phyloP scores from a whole-genome alignment of 2,113 vertebrate genomes.

The Antennarius striatus region DNA sequence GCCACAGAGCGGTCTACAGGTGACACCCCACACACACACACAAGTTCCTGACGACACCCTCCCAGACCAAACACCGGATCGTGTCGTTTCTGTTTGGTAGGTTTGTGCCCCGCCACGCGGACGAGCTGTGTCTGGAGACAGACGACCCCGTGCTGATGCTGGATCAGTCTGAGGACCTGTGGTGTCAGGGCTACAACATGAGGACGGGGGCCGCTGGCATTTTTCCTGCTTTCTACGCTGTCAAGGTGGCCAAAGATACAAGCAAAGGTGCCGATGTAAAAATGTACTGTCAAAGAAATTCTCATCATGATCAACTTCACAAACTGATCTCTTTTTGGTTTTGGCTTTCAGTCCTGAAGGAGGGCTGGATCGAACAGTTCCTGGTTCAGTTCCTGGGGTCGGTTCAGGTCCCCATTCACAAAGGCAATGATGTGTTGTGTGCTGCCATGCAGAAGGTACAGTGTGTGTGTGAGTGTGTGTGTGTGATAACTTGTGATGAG shows the following conservation, averaged over 20 bases:
- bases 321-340: background rate
- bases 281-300: slow-evolving; percentile 7
- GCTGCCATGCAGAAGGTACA: slow-evolving; percentile 96
- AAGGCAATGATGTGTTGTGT: slow-evolving; percentile 91
- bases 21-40: slow-evolving; percentile 28
- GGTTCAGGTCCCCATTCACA: slow-evolving; percentile 92
- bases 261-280: slow-evolving; percentile 55
- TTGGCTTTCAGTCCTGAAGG: slow-evolving; percentile 71
- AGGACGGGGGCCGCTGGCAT: slow-evolving; percentile 89
- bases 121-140: slow-evolving; percentile 90
- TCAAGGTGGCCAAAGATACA: slow-evolving; percentile 78
- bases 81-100: slow-evolving; percentile 62
- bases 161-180: slow-evolving; percentile 90
- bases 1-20: slow-evolving; percentile 89
- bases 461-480: too few relatives aligned
- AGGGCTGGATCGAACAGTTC: slow-evolving; percentile 87
- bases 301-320: background rate
- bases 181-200: slow-evolving; percentile 98
- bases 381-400: slow-evolving; percentile 92
- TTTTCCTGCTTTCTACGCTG: slow-evolving; percentile 93
- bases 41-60: too few relatives aligned
- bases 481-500: too few relatives aligned
- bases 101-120: slow-evolving; percentile 93
- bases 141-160: slow-evolving; percentile 92
- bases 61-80: background rate